Conservation (phyloP, 1,140 invertebrate species). For the Linepithema humile region DNA sequence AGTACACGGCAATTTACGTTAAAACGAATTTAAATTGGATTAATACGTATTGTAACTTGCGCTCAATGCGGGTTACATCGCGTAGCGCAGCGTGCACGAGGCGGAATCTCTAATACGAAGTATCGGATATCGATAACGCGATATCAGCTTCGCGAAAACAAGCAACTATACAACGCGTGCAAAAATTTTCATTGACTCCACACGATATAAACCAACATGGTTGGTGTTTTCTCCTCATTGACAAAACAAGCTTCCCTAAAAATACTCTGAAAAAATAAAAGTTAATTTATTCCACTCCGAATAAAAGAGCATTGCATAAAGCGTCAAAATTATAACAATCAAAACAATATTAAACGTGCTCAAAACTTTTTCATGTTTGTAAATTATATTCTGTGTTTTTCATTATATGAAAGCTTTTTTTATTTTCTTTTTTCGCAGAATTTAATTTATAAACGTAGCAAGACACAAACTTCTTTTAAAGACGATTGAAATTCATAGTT, state of each 20-base stretch:
- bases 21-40: constrained; percentile 52
- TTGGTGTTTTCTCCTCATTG: background rate
- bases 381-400: background rate
- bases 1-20: constrained; percentile 47
- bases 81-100: constrained; percentile 19
- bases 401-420: background rate
- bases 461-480: background rate
- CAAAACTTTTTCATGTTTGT: background rate
- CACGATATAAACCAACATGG: background rate
- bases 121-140: constrained; percentile 54
- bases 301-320: background rate
- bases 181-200: constrained; percentile 22
- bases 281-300: background rate
- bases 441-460: background rate
- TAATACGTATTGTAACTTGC: constrained; percentile 54
- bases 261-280: background rate
- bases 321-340: background rate
- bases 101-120: constrained; percentile 42
- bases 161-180: constrained; percentile 29
- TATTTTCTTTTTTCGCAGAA: background rate
- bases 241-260: background rate
- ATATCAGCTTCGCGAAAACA: constrained; percentile 46
- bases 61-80: constrained; percentile 43
- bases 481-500: background rate
- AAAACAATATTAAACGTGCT: background rate